These are phyloP conservation scores for Sycophila texana DNA, from an alignment of 2,888 invertebrate species.

Conservation along the genomic window DNA sequence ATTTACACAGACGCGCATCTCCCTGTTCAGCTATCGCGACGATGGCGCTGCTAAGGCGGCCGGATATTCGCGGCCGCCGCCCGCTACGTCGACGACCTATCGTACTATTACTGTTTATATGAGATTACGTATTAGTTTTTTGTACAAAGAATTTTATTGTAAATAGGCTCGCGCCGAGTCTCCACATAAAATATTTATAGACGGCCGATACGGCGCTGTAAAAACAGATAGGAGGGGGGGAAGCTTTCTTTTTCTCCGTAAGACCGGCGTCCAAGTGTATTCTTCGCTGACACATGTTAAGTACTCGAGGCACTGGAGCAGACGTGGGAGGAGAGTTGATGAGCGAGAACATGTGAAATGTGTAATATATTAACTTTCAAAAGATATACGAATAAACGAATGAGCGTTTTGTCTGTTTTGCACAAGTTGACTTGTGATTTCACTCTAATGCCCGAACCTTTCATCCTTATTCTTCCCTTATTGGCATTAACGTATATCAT, in stretches of 20 bases:
- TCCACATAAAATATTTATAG: constrained; percentile 37
- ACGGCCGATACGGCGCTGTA: constrained; percentile 26
- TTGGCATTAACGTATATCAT: no score
- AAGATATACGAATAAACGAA: constrained; percentile 65
- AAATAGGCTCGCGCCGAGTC: constrained; percentile 64
- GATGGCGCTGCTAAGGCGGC: no score
- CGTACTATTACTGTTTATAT: constrained; percentile 65
- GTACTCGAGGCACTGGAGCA: constrained; percentile 51
- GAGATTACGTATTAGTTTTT: constrained; percentile 64
- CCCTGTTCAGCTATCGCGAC: constrained; percentile 6
- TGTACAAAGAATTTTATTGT: constrained; percentile 70
- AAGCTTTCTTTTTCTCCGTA: constrained; percentile 21
- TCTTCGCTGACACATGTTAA: constrained; percentile 61
- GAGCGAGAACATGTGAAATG: constrained; percentile 16
- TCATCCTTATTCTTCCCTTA: not conserved
- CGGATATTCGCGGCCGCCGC: not conserved
- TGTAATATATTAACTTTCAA: constrained; percentile 54
- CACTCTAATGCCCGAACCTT: not conserved
- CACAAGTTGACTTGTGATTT: constrained; percentile 58
- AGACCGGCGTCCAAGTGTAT: constrained; percentile 65
- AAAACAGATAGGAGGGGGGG: not conserved
- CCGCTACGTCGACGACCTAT: constrained; percentile 11
- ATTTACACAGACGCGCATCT: constrained; percentile 9
- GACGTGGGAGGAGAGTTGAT: not conserved
- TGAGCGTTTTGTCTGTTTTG: constrained; percentile 71